Percentiles rank a stretch among this genome's conserved stretches.
Conservation (phyloP, 30 jellyfish, hydroid and myxozoan species). For the Aurelia aurita complex sp. Pacific region DNA sequence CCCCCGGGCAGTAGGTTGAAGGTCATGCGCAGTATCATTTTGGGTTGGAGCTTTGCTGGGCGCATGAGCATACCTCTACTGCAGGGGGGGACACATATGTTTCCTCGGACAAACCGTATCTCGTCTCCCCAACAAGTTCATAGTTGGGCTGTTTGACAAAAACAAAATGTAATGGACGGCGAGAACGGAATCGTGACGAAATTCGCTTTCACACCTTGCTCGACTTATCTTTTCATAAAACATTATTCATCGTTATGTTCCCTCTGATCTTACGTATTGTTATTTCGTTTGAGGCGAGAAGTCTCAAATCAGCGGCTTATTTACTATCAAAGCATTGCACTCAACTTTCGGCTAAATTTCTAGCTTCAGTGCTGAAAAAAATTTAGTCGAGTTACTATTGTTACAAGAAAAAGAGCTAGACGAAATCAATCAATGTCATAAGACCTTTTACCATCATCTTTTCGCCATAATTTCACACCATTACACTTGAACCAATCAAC, state of each 20-base stretch:
- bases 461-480: conserved; percentile 59
- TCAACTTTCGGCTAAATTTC: conserved; percentile 10
- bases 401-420: conserved; percentile 7
- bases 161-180: no score
- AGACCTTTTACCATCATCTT: conserved; percentile 9
- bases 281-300: neutral
- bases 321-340: no score
- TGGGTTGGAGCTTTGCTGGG: no score
- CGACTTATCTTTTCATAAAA: neutral
- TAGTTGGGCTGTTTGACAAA: no score
- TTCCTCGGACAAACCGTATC: no score
- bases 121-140: no score
- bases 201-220: neutral
- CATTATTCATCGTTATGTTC: neutral
- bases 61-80: no score
- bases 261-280: neutral
- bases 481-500: conserved; percentile 36
- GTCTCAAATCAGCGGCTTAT: conserved; percentile 34
- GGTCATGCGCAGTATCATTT: no score
- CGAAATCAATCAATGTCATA: conserved; percentile 68
- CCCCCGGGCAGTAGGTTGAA: no score
- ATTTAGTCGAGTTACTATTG: conserved; percentile 23
- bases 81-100: no score
- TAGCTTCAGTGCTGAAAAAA: conserved; percentile 33
- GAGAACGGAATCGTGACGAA: no score